These are phyloP conservation scores for Hapalemur alaotrensis DNA, from an alignment of 2,797 vertebrate genomes.

Conservation along the genomic window DNA sequence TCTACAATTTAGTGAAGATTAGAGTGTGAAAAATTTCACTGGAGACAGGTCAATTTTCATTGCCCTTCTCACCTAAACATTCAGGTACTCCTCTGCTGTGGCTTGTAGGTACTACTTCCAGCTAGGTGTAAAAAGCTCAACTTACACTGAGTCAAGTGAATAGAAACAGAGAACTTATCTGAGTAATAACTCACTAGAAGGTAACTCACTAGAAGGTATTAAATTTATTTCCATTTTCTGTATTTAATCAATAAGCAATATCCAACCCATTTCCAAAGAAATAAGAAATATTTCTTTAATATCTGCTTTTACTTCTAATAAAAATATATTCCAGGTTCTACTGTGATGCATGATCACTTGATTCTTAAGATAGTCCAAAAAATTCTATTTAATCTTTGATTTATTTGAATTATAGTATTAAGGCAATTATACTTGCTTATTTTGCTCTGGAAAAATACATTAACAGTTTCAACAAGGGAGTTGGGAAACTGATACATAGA, in stretches of 20 bases:
- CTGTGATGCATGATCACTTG: neutral
- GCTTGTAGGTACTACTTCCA: neutral
- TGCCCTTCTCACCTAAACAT: neutral
- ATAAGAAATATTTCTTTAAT: neutral
- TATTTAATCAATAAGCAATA: neutral
- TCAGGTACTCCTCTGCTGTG: neutral
- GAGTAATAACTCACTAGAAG: neutral
- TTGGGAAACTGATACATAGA: neutral
- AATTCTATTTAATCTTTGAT: neutral
- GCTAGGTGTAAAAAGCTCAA: neutral
- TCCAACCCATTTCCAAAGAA: neutral
- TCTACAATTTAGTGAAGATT: neutral
- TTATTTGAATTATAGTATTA: conserved; percentile 4
- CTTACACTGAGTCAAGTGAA: neutral
- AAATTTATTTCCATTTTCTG: neutral
- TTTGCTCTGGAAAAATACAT: neutral
- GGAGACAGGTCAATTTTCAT: neutral
- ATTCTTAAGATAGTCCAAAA: neutral
- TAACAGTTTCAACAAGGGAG: neutral
- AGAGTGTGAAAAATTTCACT: neutral
- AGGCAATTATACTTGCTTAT: conserved; percentile 8
- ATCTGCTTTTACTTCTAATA: neutral
- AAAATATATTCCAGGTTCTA: neutral
- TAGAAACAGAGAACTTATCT: neutral
- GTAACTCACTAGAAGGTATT: neutral